These are phyloP conservation scores for Hydra vulgaris DNA, from an alignment of 30 jellyfish, hydroid and myxozoan genomes.

Conservation along the genomic window DNA sequence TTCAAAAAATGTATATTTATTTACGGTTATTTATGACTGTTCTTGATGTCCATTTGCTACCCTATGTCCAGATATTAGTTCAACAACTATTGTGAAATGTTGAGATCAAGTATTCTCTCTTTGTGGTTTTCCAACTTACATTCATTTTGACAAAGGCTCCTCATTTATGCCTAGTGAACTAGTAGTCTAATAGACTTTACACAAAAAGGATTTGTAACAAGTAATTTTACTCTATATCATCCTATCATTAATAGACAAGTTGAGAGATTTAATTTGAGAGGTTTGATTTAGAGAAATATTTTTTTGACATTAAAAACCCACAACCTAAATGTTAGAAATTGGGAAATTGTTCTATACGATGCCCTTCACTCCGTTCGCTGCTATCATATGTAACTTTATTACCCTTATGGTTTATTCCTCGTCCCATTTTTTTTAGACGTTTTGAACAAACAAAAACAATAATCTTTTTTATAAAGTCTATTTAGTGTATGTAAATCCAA, in stretches of 20 bases:
- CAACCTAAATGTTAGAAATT: too few species aligned
- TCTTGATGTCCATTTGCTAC: conserved; percentile 40
- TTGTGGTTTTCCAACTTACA: conserved; percentile 16
- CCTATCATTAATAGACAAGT: conserved; percentile 21
- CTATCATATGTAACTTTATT: conserved; percentile 11
- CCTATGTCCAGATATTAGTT: conserved; percentile 12
- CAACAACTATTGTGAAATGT: conserved; percentile 25
- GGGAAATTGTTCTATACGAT: too few species aligned
- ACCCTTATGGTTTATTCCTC: conserved; percentile 49
- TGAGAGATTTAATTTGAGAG: conserved; percentile 58
- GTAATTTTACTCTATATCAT: conserved; percentile 34
- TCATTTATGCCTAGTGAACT: conserved; percentile 21
- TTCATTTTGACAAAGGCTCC: conserved; percentile 27
- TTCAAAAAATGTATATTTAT: conserved; percentile 36
- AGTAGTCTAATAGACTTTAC: conserved; percentile 2
- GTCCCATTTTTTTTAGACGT: conserved; percentile 29
- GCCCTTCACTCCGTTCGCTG: too few species aligned
- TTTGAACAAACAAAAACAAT: conserved; percentile 22
- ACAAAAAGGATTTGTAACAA: conserved; percentile 33
- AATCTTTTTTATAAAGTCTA: conserved; percentile 24
- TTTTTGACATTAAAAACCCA: conserved; percentile 31
- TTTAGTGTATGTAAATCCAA: conserved; percentile 31
- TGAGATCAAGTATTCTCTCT: background rate
- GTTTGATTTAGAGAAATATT: conserved; percentile 45
- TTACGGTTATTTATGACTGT: conserved; percentile 58